phyloP scores from a whole-genome alignment of 2,888 invertebrate species.

The Onchidella celtica region DNA sequence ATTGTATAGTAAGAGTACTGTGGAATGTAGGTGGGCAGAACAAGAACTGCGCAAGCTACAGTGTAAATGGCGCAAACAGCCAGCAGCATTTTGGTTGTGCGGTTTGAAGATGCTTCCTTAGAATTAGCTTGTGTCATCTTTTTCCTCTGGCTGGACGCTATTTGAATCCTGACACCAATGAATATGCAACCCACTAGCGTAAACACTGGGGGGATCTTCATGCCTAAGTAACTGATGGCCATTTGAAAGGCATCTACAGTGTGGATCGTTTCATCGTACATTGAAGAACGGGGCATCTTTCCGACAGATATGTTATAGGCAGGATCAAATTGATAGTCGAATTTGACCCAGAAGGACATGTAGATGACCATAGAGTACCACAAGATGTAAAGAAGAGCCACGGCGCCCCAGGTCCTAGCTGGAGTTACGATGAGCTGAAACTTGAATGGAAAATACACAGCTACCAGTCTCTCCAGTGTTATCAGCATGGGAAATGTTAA shows the following conservation, averaged over 20 bases:
- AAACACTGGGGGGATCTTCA: constrained; percentile 1
- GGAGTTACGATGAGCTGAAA: constrained; percentile 16
- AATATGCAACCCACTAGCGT: constrained; percentile 8
- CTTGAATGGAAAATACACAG: too few relatives aligned
- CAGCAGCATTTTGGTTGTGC: constrained; percentile 20
- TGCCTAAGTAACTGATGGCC: neutral
- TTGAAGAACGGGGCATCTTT: neutral
- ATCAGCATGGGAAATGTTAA: constrained; percentile 12
- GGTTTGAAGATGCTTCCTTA: constrained; percentile 17
- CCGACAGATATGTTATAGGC: neutral
- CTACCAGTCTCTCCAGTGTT: constrained; percentile 24
- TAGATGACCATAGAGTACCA: constrained; percentile 9
- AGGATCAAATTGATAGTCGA: neutral
- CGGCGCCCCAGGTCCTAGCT: neutral
- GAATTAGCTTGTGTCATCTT: constrained; percentile 29
- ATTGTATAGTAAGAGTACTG: neutral
- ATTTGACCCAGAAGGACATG: neutral
- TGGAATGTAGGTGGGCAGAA: constrained; percentile 8
- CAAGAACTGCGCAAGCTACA: neutral
- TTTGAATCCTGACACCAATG: neutral
- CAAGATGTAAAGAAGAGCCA: neutral
- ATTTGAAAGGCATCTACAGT: too few relatives aligned
- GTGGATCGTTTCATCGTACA: neutral
- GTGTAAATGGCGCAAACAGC: constrained; percentile 21
- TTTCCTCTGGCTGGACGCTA: neutral